A percentile compares a stretch with the other conserved stretches of the same genome.
These are phyloP conservation scores for Idaea aversata DNA, from an alignment of 2,888 invertebrate species.

Conservation along the genomic window DNA sequence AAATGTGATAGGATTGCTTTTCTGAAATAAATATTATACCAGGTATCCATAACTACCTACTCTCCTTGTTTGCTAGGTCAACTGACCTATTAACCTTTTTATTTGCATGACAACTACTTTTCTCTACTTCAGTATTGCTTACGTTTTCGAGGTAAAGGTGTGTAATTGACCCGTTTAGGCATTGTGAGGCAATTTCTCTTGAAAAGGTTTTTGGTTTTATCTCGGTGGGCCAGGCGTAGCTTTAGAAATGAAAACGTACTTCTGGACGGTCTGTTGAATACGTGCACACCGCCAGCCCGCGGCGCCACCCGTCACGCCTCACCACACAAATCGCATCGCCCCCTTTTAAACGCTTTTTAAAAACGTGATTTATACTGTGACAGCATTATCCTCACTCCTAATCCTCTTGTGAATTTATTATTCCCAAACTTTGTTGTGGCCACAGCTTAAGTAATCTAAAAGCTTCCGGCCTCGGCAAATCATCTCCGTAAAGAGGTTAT, in stretches of 20 bases:
- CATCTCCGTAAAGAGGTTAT: slow-evolving; percentile 24
- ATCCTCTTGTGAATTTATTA: slow-evolving; percentile 64
- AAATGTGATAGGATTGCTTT: slow-evolving; percentile 19
- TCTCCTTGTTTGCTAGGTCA: slow-evolving; percentile 18
- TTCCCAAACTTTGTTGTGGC: slow-evolving; percentile 64
- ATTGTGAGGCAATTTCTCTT: slow-evolving; percentile 10
- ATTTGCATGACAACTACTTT: slow-evolving; percentile 28
- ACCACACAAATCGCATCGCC: slow-evolving; percentile 59
- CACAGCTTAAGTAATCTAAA: slow-evolving; percentile 57
- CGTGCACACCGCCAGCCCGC: slow-evolving; percentile 10
- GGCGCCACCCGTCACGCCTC: slow-evolving; percentile 37
- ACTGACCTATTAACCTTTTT: slow-evolving; percentile 26
- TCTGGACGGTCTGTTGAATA: slow-evolving; percentile 19
- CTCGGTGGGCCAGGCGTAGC: slow-evolving; percentile 43
- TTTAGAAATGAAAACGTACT: slow-evolving; percentile 23
- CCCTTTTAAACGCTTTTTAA: slow-evolving; percentile 62
- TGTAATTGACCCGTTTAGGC: slow-evolving; percentile 26
- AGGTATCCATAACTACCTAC: slow-evolving; percentile 18
- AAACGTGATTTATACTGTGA: slow-evolving; percentile 63
- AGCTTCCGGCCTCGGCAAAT: slow-evolving; percentile 38
- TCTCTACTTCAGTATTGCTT: slow-evolving; percentile 26
- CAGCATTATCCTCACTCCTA: slow-evolving; percentile 65
- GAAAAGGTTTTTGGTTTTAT: slow-evolving; percentile 42
- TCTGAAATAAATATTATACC: slow-evolving; percentile 6
- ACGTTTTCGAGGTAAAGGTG: slow-evolving; percentile 23